These are phyloP conservation scores for Cheilosia impressa DNA, from an alignment of 2,888 invertebrate genomes.

Conservation along the genomic window DNA sequence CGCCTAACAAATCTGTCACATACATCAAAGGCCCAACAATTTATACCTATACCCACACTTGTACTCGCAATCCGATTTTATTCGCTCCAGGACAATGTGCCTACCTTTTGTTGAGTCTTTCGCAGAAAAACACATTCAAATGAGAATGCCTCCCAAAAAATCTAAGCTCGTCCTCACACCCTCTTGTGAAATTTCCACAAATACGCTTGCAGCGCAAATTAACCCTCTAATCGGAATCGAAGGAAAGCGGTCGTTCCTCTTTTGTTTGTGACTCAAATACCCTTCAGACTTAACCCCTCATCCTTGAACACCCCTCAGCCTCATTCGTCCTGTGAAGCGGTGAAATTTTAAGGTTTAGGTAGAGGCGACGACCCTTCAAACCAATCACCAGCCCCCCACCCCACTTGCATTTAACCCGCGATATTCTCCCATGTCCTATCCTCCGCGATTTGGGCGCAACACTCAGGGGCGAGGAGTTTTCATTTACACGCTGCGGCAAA, in stretches of 20 bases:
- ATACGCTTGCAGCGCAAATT: conserved; percentile 67
- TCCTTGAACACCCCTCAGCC: conserved; percentile 3
- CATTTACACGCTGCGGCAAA: conserved; percentile 74
- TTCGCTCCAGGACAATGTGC: conserved; percentile 5
- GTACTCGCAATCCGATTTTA: not conserved
- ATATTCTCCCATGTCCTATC: conserved; percentile 39
- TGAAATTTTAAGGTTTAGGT: conserved; percentile 41
- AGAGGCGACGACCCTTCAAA: conserved; percentile 60
- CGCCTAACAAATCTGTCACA: conserved; percentile 64
- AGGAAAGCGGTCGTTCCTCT: conserved; percentile 58
- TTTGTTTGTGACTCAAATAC: conserved; percentile 11
- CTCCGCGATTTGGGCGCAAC: conserved; percentile 14
- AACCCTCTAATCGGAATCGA: conserved; percentile 68
- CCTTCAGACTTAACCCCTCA: not conserved
- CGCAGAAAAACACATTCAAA: conserved; percentile 43
- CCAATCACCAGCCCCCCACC: conserved; percentile 60
- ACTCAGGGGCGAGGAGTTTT: conserved; percentile 54
- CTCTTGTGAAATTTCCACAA: conserved; percentile 17
- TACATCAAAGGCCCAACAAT: conserved; percentile 64
- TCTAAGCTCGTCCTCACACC: conserved; percentile 20
- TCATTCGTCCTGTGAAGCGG: not conserved
- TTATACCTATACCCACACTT: not conserved
- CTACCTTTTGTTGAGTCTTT: conserved; percentile 29
- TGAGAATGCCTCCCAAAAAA: conserved; percentile 27
- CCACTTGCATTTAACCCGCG: conserved; percentile 19